Evolutionary conservation across 2,888 invertebrate genomes (phyloP).

Genomic region (Antheraea assamensis): DNA sequence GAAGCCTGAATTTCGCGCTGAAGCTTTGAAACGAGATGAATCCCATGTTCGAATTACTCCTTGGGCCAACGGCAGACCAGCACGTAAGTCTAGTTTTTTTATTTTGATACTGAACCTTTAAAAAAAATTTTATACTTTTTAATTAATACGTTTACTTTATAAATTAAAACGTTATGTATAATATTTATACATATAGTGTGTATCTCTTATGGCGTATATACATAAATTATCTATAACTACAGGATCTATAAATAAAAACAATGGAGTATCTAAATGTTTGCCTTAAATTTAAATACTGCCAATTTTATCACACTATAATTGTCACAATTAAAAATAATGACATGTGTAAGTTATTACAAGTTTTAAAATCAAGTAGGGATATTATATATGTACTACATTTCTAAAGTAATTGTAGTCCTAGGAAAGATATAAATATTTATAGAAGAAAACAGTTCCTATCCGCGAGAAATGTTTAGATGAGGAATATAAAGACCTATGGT

Average conservation of each 20-base stretch:
- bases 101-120: background rate
- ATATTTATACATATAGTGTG: too few species aligned
- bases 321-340: background rate
- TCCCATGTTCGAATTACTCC: slow-evolving; percentile 91
- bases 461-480: too few species aligned
- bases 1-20: slow-evolving; percentile 87
- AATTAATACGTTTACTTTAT: background rate
- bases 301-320: background rate
- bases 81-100: slow-evolving; percentile 83
- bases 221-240: background rate
- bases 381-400: background rate
- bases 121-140: background rate
- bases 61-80: slow-evolving; percentile 95
- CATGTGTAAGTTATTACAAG: background rate
- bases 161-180: background rate
- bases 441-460: too few species aligned
- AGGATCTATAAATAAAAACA: background rate
- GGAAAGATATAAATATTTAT: too few species aligned
- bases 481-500: too few species aligned
- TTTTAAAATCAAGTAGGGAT: too few species aligned
- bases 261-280: background rate
- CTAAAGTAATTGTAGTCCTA: too few species aligned
- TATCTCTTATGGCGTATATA: too few species aligned
- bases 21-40: slow-evolving; percentile 89
- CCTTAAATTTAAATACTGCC: background rate